Evolutionary conservation across 1,140 invertebrate species (phyloP).

Genomic region (Saxidomus purpurata): DNA sequence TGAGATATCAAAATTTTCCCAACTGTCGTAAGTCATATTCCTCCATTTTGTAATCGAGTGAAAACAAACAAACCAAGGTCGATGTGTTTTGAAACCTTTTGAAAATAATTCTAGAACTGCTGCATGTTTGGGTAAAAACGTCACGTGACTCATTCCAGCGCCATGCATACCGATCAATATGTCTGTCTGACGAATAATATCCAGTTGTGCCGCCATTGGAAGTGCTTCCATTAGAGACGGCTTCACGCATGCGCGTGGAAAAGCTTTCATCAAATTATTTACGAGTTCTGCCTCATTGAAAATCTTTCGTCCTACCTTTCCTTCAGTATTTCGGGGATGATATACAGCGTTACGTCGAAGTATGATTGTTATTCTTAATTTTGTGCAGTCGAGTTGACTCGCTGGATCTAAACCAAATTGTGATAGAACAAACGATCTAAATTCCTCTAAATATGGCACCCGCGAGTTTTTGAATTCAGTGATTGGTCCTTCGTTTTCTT

Average conservation of each 20-base stretch:
- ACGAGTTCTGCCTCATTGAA: constrained; percentile 80
- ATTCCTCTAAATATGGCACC: constrained; percentile 79
- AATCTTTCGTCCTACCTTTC: constrained; percentile 79
- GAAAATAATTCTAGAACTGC: constrained; percentile 96
- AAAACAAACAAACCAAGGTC: constrained; percentile 74
- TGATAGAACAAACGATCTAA: constrained; percentile 80
- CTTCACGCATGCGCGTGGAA: constrained; percentile 66
- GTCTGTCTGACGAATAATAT: constrained; percentile 91
- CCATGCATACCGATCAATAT: constrained; percentile 98
- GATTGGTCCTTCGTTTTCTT: constrained; percentile 79
- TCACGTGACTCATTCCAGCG: constrained; percentile 96
- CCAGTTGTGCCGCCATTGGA: constrained; percentile 77
- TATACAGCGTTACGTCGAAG: constrained; percentile 81
- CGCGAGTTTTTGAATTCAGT: constrained; percentile 53
- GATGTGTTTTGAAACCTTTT: constrained; percentile 65
- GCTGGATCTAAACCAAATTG: constrained; percentile 56
- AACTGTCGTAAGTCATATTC: constrained; percentile 76
- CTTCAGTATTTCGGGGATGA: constrained; percentile 81
- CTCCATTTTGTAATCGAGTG: constrained; percentile 80
- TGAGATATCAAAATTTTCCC: constrained; percentile 74
- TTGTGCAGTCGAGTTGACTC: constrained; percentile 71
- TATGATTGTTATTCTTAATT: constrained; percentile 77
- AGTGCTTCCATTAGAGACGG: constrained; percentile 76
- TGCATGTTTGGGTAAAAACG: constrained; percentile 98
- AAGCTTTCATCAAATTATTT: constrained; percentile 28